A percentile compares a stretch with the other conserved stretches of the same genome.
Conservation (phyloP, 2,113 vertebrate genomes). For the Mola mola region DNA sequence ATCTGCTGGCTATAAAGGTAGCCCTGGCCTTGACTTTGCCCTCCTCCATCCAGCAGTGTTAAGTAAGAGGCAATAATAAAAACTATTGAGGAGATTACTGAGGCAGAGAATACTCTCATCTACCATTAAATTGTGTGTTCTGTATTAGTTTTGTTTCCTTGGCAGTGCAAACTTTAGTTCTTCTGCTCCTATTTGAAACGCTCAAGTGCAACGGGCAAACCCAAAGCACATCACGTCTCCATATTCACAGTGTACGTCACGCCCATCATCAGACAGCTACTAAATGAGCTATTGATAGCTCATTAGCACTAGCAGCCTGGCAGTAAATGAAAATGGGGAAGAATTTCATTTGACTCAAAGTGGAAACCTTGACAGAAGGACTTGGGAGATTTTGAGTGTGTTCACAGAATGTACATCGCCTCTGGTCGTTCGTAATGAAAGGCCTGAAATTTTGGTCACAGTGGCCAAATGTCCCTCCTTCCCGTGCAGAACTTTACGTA, state of each 20-base stretch:
- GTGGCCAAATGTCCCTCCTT: too few species aligned
- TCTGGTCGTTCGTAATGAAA: too few species aligned
- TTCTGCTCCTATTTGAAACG: neutral
- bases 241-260: neutral
- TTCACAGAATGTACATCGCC: too few species aligned
- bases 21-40: neutral
- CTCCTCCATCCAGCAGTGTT: neutral
- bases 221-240: neutral
- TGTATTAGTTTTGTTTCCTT: neutral
- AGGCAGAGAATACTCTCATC: neutral
- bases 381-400: slow-evolving; percentile 5
- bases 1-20: slow-evolving; percentile 11
- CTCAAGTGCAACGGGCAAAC: neutral
- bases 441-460: too few species aligned
- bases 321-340: slow-evolving; percentile 7
- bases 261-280: slow-evolving; percentile 10
- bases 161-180: neutral
- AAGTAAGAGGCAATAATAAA: neutral
- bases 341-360: slow-evolving; percentile 26
- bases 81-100: slow-evolving; percentile 1
- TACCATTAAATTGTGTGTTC: too few species aligned
- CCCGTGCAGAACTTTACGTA: too few species aligned
- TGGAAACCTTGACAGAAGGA: slow-evolving; percentile 16
- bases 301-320: slow-evolving; percentile 14
- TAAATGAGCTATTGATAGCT: slow-evolving; percentile 26